Conservation (phyloP, 2,797 vertebrate genomes). For the Sphenodon punctatus region DNA sequence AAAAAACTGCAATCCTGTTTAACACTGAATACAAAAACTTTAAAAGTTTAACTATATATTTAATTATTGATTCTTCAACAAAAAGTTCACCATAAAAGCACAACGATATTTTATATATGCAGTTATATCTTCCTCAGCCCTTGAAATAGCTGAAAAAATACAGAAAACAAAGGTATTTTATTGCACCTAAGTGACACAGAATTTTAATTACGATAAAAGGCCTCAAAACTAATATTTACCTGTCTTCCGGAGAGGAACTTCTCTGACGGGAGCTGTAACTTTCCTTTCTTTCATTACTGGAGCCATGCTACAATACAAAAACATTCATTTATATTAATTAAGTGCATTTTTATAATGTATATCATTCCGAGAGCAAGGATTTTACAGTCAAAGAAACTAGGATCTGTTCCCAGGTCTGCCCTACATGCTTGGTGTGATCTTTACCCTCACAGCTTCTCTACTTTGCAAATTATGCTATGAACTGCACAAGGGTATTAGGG, state of each 20-base stretch:
- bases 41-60: neutral
- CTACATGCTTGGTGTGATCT: no score
- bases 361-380: no score
- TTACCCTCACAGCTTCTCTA: no score
- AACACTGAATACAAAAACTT: neutral
- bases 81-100: neutral
- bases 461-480: no score
- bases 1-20: neutral
- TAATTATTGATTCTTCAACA: neutral
- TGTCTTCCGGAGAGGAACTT: conserved; percentile 78
- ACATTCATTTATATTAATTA: neutral
- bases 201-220: neutral
- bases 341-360: no score
- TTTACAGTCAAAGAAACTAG: no score
- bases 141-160: neutral
- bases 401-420: no score
- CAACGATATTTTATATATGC: neutral
- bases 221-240: conserved; percentile 62
- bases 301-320: conserved; percentile 69
- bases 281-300: conserved; percentile 71
- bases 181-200: neutral
- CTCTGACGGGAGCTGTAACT: conserved; percentile 63
- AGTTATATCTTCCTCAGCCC: neutral
- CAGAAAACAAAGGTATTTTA: neutral
- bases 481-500: no score